Evolutionary conservation across 1,140 invertebrate genomes (phyloP), one percentile per base, ranked within the genome.

Genomic region (Drosophila insularis): DNA sequence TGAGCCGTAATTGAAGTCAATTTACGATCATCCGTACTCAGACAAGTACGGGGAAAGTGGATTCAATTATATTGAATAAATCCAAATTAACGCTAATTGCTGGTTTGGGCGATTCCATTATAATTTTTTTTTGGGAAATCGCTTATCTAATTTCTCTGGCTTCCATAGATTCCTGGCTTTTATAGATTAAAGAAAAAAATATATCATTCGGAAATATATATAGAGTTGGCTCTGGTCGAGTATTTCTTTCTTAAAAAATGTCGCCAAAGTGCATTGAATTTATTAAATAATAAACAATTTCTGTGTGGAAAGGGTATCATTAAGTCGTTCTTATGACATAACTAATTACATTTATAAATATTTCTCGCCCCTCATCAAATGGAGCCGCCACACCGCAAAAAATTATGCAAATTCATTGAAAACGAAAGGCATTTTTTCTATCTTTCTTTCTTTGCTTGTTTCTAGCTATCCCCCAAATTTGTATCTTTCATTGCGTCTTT

Each of bases 371-470:
- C 43, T 21, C 19, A 71, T 73, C 68, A 66, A 74, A 72, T 68
- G 56, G 58, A 60, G 56, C 40, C 53, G 74, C 27, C 27, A 39
- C 67, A 14, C 54, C 13, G 14, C 46, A 67, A 43, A 76, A 81
- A 87, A 81, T 81, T 86, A 81, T 87, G 81, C 78, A 79, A 86
- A 86, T 87, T 78, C 66, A 87, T 79, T 70, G 74, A 86, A 86
- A 86, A 78, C 82, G 81, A 86, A 86, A 86, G 82, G 65, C 64
- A 84, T 84, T 78, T 50, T 21, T 7, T 46, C 11, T 46, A n/a
- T 46, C 68, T 63, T 64, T 65, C 70, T 64, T 75, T 54, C 53
- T 68, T 68, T 78, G 10, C 6, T 46, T 14, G 17, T 19, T 46
- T 46, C 11, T 46, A 40, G 10, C 17, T 46, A 8, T 17, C 8